Conservation (phyloP, 2,888 invertebrate genomes). For the Phasia obesa region DNA sequence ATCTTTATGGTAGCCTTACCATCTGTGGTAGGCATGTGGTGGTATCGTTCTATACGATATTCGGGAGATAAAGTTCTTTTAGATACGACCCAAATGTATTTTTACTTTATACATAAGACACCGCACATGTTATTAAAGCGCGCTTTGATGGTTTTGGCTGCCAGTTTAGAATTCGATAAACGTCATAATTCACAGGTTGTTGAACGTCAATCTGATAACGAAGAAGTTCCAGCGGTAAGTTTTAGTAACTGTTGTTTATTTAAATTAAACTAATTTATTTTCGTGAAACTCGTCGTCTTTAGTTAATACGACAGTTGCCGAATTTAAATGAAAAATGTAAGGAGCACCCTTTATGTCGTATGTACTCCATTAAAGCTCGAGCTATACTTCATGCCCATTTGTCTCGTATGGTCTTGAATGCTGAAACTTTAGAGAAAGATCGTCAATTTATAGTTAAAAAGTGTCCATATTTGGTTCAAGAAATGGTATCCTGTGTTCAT, state of each 20-base stretch:
- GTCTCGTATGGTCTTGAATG: conserved; percentile 90
- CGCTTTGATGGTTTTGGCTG: conserved; percentile 97
- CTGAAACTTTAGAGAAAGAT: conserved; percentile 92
- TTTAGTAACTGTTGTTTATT: neutral
- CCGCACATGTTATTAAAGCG: conserved; percentile 97
- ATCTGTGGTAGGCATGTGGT: conserved; percentile 96
- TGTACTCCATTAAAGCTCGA: conserved; percentile 96
- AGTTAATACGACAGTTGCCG: conserved; percentile 95
- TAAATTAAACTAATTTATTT: neutral
- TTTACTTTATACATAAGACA: conserved; percentile 97
- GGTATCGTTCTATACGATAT: conserved; percentile 98
- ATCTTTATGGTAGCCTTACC: conserved; percentile 99
- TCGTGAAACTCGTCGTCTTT: conserved; percentile 13
- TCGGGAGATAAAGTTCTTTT: conserved; percentile 98
- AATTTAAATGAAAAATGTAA: conserved; percentile 98
- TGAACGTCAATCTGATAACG: conserved; percentile 96
- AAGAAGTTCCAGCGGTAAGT: conserved; percentile 94
- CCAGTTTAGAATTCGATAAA: conserved; percentile 97
- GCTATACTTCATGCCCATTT: conserved; percentile 98
- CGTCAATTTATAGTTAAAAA: conserved; percentile 92
- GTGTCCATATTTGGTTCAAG: conserved; percentile 96
- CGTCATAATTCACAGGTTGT: conserved; percentile 96
- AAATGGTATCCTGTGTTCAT: conserved; percentile 98
- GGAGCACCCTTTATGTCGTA: conserved; percentile 94
- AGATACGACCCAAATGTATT: conserved; percentile 98